Conservation (phyloP, 2,888 invertebrate genomes). For the Mechanitis mazaeus region DNA sequence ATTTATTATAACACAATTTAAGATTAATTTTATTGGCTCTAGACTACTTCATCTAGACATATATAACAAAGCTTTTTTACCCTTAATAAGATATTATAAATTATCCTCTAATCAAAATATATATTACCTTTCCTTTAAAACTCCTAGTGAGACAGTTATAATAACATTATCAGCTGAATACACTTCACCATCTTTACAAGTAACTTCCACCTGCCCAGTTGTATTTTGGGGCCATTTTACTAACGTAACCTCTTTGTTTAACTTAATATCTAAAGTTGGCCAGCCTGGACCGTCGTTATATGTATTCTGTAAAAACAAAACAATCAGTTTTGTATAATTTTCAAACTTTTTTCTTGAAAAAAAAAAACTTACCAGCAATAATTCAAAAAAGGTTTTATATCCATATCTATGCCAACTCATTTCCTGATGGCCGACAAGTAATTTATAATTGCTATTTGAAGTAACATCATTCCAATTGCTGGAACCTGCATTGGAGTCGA, state of each 20-base stretch:
- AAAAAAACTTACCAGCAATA: conserved; percentile 32
- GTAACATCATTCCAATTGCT: conserved; percentile 42
- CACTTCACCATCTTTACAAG: conserved; percentile 66
- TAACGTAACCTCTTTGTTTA: conserved; percentile 47
- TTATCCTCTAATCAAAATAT: not conserved
- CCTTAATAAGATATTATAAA: not conserved
- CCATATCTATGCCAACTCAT: conserved; percentile 42
- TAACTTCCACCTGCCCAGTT: conserved; percentile 47
- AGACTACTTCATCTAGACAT: no score
- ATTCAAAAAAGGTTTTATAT: conserved; percentile 42
- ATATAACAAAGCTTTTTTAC: no score
- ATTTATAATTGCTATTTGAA: conserved; percentile 30
- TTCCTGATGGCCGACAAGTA: conserved; percentile 35
- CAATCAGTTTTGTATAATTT: not conserved
- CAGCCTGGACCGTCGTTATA: conserved; percentile 52
- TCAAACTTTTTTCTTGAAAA: not conserved
- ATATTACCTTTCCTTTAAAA: conserved; percentile 75
- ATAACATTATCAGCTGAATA: conserved; percentile 79
- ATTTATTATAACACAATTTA: no score
- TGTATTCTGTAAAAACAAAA: conserved; percentile 42
- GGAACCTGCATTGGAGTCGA: conserved; percentile 36
- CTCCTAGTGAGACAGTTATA: conserved; percentile 81
- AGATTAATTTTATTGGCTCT: no score
- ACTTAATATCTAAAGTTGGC: conserved; percentile 42
- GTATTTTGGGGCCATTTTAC: conserved; percentile 46